These are phyloP conservation scores for Dioctria rufipes DNA, from an alignment of 2,888 invertebrate species.

Conservation along the genomic window DNA sequence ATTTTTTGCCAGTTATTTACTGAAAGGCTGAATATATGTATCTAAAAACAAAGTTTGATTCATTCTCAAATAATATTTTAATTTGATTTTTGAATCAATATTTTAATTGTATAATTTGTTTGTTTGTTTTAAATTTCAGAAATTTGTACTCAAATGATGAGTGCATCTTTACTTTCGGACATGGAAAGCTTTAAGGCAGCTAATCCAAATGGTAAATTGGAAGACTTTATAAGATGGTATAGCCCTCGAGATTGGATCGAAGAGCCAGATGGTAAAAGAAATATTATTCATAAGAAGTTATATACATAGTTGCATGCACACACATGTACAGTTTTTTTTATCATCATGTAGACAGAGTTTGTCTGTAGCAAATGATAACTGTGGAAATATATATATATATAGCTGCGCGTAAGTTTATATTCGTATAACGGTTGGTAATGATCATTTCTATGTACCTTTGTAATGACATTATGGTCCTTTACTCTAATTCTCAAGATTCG, in stretches of 20 bases:
- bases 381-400: too few relatives aligned
- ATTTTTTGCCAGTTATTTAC: too few relatives aligned
- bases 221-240: constrained; percentile 98
- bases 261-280: constrained; percentile 66
- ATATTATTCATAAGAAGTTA: neutral
- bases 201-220: constrained; percentile 91
- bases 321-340: too few relatives aligned
- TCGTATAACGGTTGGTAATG: too few relatives aligned
- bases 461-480: too few relatives aligned
- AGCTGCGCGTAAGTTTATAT: too few relatives aligned
- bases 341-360: too few relatives aligned
- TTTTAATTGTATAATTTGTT: neutral
- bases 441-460: too few relatives aligned
- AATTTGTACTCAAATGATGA: constrained; percentile 93
- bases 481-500: neutral
- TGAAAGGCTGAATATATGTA: too few relatives aligned
- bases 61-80: neutral
- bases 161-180: constrained; percentile 94
- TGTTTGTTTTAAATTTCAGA: constrained; percentile 77
- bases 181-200: constrained; percentile 99
- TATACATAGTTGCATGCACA: neutral
- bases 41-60: neutral
- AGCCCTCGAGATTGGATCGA: constrained; percentile 96
- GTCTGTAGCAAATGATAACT: too few relatives aligned
- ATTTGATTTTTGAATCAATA: neutral